A percentile compares a stretch with the other conserved stretches of the same genome.
phyloP scores from a whole-genome alignment of 2,888 invertebrate genomes.

The Leptothorax acervorum region DNA sequence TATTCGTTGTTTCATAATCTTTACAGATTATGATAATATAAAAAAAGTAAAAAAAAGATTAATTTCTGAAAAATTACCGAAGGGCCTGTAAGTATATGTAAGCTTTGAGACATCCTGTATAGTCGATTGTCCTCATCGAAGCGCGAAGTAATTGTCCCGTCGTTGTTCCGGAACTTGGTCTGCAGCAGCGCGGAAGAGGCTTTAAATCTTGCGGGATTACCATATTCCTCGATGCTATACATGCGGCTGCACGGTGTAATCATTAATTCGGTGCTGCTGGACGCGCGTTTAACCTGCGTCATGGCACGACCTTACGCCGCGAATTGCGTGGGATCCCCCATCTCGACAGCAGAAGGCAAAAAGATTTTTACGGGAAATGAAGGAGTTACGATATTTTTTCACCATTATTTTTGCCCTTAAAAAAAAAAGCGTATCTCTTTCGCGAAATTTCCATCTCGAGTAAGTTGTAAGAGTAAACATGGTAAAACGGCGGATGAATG shows the following conservation, averaged over 20 bases:
- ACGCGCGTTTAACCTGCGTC: slow-evolving; percentile 53
- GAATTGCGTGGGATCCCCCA: background rate
- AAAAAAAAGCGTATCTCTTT: background rate
- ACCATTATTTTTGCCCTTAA: background rate
- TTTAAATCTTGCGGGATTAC: slow-evolving; percentile 68
- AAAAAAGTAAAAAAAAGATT: background rate
- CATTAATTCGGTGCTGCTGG: slow-evolving; percentile 68
- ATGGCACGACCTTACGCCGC: slow-evolving; percentile 45
- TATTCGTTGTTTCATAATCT: background rate
- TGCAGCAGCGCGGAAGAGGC: slow-evolving; percentile 49
- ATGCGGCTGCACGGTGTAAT: slow-evolving; percentile 57
- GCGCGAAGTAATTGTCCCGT: slow-evolving; percentile 66
- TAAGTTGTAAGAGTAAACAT: slow-evolving; percentile 21
- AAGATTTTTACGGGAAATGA: background rate
- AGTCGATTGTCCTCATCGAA: slow-evolving; percentile 39
- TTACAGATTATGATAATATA: background rate
- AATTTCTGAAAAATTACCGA: background rate
- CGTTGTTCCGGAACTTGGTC: slow-evolving; percentile 44
- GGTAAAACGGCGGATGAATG: slow-evolving; percentile 2
- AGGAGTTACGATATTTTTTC: background rate
- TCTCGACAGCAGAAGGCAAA: background rate
- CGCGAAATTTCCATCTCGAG: background rate
- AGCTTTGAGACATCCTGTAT: slow-evolving; percentile 30
- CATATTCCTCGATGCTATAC: slow-evolving; percentile 62
- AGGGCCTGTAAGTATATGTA: too few relatives aligned